Conservation (phyloP, 2,888 invertebrate genomes). For the Chrysolina americana region DNA sequence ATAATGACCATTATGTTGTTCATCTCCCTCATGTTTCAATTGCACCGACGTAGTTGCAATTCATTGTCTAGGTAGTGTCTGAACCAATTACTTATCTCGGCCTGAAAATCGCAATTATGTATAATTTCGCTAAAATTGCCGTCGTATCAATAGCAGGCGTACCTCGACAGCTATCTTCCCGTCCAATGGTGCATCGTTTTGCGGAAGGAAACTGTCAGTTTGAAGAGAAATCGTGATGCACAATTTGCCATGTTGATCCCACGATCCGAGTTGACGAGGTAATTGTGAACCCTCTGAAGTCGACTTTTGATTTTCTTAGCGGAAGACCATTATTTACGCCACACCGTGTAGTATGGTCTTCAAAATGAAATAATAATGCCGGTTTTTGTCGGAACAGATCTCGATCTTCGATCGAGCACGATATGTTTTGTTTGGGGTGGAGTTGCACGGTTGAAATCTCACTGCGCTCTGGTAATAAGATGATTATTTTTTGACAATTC, state of each 20-base stretch:
- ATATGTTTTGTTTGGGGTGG: not conserved
- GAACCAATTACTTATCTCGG: constrained; percentile 9
- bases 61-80: not conserved
- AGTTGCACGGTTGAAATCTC: not conserved
- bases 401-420: constrained; percentile 28
- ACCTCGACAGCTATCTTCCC: constrained; percentile 47
- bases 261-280: constrained; percentile 64
- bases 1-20: too few relatives aligned
- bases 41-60: not conserved
- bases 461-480: not conserved
- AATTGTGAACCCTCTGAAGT: constrained; percentile 64
- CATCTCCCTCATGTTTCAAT: not conserved
- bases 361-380: constrained; percentile 54
- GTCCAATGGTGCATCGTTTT: constrained; percentile 54
- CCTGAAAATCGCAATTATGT: constrained; percentile 49
- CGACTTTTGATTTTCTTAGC: constrained; percentile 64
- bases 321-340: constrained; percentile 68
- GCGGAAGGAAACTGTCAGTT: constrained; percentile 68
- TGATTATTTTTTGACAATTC: too few relatives aligned
- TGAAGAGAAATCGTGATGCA: constrained; percentile 59
- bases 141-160: constrained; percentile 55
- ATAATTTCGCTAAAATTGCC: constrained; percentile 53
- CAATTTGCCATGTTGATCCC: constrained; percentile 62
- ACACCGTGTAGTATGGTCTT: constrained; percentile 66
- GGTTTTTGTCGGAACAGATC: constrained; percentile 17